Conservation (phyloP, 2,888 invertebrate species). For the Caenorhabditis sp. region DNA sequence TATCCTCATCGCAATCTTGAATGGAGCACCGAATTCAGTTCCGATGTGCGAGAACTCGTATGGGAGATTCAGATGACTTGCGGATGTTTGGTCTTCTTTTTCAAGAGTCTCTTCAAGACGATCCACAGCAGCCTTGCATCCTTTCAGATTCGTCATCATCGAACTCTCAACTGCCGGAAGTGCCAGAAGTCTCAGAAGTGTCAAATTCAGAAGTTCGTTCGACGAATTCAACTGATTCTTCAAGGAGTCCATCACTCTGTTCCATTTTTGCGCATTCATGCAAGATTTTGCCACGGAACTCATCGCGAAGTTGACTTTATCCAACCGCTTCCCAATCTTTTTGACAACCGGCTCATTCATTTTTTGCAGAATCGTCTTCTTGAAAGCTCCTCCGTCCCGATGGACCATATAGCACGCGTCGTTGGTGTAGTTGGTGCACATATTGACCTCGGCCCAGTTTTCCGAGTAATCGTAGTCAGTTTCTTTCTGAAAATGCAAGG, state of each 20-base stretch:
- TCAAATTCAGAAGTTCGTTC: not conserved
- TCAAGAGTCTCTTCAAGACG: not conserved
- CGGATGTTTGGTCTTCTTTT: not conserved
- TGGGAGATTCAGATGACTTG: slow-evolving; percentile 7
- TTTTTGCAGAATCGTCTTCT: not conserved
- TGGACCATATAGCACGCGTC: not conserved
- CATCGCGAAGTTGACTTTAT: not conserved
- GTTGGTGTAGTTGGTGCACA: not conserved
- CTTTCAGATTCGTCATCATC: not conserved
- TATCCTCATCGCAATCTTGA: slow-evolving; percentile 15
- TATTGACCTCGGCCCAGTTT: not conserved
- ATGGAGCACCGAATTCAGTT: slow-evolving; percentile 17
- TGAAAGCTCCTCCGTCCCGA: not conserved
- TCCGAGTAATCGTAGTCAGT: not conserved
- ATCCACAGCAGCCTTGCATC: not conserved
- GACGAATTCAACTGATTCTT: not conserved
- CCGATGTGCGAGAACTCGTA: slow-evolving; percentile 27
- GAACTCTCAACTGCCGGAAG: not conserved
- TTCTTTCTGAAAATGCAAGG: no score
- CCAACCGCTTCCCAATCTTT: not conserved
- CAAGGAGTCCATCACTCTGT: not conserved
- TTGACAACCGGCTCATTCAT: not conserved
- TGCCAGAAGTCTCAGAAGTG: not conserved
- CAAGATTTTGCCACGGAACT: not conserved
- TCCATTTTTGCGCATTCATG: not conserved